Evolutionary conservation across 2,797 vertebrate species (phyloP).

Genomic region (Gymnothorax reevesii): DNA sequence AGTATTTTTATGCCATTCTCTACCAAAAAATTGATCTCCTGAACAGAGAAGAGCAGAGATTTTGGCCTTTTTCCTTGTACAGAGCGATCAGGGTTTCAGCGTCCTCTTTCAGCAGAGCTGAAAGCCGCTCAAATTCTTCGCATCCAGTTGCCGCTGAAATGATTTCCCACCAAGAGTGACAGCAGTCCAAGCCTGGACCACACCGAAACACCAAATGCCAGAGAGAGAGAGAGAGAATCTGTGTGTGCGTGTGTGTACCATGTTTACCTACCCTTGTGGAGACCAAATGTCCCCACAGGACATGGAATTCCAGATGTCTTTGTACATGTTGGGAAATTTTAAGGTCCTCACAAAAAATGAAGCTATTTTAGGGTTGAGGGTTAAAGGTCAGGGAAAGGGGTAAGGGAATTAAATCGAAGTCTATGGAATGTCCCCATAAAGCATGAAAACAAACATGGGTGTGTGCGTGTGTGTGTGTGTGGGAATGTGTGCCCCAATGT

Average conservation of each 20-base stretch:
- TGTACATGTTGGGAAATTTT: no score
- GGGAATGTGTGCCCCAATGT: background rate
- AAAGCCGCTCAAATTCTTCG: constrained; percentile 47
- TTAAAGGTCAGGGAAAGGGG: no score
- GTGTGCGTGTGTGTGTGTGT: background rate
- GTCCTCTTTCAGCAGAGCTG: constrained; percentile 33
- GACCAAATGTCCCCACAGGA: no score
- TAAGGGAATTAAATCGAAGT: no score
- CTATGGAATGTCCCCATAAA: no score
- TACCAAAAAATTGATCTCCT: constrained; percentile 57
- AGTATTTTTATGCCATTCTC: constrained; percentile 42
- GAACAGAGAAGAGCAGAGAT: constrained; percentile 12
- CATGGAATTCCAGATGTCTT: no score
- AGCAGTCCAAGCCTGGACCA: background rate
- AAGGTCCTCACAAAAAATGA: no score
- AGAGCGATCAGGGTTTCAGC: constrained; percentile 21
- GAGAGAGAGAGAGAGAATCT: background rate
- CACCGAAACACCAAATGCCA: background rate
- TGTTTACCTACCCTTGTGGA: background rate
- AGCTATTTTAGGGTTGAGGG: no score
- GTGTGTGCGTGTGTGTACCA: background rate
- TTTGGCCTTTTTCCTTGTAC: background rate
- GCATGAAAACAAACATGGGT: background rate
- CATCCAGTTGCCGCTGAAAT: constrained; percentile 46
- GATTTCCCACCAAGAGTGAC: constrained; percentile 4